Evolutionary conservation across 2,888 invertebrate species (phyloP).

Genomic region (Drosophila lutescens): DNA sequence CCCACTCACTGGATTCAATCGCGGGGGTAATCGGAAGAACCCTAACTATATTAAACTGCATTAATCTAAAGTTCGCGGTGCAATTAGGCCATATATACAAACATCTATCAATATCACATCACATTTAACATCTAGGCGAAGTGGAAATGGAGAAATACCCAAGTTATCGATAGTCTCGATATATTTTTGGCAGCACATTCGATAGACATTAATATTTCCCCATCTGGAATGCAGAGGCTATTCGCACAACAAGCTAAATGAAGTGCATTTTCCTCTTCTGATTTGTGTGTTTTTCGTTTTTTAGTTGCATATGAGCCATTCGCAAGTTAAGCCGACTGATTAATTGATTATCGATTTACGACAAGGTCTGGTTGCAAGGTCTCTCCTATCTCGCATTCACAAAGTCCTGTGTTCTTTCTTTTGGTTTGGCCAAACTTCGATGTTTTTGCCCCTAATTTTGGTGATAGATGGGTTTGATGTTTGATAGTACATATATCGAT

Average conservation of each 20-base stretch:
- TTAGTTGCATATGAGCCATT: constrained; percentile 63
- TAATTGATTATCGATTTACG: constrained; percentile 19
- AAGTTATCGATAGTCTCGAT: not conserved
- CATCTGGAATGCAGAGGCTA: not conserved
- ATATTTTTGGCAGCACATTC: not conserved
- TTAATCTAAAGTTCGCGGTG: constrained; percentile 18
- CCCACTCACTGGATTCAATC: constrained; percentile 1
- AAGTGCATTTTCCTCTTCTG: constrained; percentile 17
- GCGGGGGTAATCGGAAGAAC: not conserved
- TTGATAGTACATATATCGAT: constrained; percentile 31
- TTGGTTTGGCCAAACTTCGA: constrained; percentile 4
- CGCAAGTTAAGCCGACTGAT: constrained; percentile 74
- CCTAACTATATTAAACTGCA: not conserved
- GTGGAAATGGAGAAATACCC: constrained; percentile 2
- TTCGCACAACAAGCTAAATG: constrained; percentile 15
- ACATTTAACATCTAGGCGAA: constrained; percentile 17
- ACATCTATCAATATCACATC: not conserved
- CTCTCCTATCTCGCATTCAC: constrained; percentile 13
- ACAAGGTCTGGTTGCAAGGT: not conserved
- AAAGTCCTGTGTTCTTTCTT: constrained; percentile 41
- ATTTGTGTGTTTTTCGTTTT: constrained; percentile 24
- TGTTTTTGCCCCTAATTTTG: constrained; percentile 17
- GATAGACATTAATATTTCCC: not conserved
- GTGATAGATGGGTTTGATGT: constrained; percentile 34
- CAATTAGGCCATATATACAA: constrained; percentile 3